A percentile compares a stretch with the other conserved stretches of the same genome.
Conservation (phyloP, 2,797 vertebrate species). For the Fringilla coelebs region DNA sequence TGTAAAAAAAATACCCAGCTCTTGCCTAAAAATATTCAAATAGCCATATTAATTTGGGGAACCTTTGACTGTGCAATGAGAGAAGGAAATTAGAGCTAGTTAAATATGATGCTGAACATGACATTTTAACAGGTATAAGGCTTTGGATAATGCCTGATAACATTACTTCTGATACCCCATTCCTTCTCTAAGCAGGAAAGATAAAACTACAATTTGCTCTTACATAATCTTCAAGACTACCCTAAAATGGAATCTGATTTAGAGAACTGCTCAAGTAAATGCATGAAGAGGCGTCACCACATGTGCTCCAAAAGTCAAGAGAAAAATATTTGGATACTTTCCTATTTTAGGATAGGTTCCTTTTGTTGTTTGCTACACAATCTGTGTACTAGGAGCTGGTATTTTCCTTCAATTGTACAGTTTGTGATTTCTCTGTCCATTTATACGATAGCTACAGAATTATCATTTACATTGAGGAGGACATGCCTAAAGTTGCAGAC, state of each 20-base stretch:
- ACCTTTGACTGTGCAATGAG: conserved; percentile 5
- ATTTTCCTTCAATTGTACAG: background rate
- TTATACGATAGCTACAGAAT: background rate
- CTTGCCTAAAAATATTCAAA: conserved; percentile 32
- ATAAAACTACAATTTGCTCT: background rate
- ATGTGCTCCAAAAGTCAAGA: conserved; percentile 22
- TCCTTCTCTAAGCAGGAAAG: conserved; percentile 16
- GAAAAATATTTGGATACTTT: conserved; percentile 9
- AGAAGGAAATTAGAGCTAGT: conserved; percentile 24
- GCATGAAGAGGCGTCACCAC: background rate
- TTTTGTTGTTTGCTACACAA: conserved; percentile 26
- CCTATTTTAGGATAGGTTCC: conserved; percentile 30
- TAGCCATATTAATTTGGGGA: background rate
- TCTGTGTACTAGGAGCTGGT: background rate
- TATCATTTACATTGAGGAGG: background rate
- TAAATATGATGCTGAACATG: background rate
- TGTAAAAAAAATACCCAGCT: background rate
- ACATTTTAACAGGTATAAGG: background rate
- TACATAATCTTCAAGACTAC: conserved; percentile 26
- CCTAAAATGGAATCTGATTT: conserved; percentile 45
- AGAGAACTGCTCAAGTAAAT: conserved; percentile 25
- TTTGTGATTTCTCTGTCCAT: background rate
- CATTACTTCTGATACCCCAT: background rate
- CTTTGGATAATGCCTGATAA: conserved; percentile 30
- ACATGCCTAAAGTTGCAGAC: background rate